Percentiles rank a stretch among this genome's conserved stretches.
These are phyloP conservation scores for Nipponacmea schrenckii DNA, from an alignment of 2,888 invertebrate species.

Conservation along the genomic window DNA sequence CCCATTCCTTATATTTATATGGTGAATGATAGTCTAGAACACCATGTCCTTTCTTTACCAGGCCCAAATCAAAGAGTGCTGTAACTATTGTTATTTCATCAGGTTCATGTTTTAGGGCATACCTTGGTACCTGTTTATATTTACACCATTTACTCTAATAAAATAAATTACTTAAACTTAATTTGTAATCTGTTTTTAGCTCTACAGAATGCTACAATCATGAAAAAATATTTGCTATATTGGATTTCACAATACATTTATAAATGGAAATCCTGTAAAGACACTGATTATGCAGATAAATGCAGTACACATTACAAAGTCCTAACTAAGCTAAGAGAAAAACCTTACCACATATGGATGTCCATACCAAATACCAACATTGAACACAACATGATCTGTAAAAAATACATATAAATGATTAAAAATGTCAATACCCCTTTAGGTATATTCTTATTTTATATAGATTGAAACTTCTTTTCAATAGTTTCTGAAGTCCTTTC, in stretches of 20 bases:
- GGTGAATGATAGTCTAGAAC: slow-evolving; percentile 29
- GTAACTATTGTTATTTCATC: slow-evolving; percentile 41
- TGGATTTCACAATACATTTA: too few relatives aligned
- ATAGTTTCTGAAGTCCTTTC: too few relatives aligned
- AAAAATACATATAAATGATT: neutral
- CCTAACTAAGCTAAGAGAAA: too few relatives aligned
- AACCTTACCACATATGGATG: slow-evolving; percentile 15
- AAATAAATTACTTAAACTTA: neutral
- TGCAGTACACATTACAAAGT: too few relatives aligned
- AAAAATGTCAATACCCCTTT: too few relatives aligned
- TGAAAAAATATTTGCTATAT: too few relatives aligned
- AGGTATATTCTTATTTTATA: too few relatives aligned
- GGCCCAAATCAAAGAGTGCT: slow-evolving; percentile 35
- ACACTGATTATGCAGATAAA: too few relatives aligned
- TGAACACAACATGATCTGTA: slow-evolving; percentile 9
- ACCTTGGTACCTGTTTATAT: slow-evolving; percentile 27
- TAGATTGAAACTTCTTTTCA: too few relatives aligned
- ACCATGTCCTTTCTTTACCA: slow-evolving; percentile 33
- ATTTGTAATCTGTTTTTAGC: too few relatives aligned
- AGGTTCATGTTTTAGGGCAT: slow-evolving; percentile 28
- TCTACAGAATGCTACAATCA: too few relatives aligned
- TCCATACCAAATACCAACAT: slow-evolving; percentile 12
- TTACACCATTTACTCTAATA: slow-evolving; percentile 35
- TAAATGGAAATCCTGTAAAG: too few relatives aligned
- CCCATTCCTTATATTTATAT: slow-evolving; percentile 32